Evolutionary conservation across 2,797 vertebrate species (phyloP).

Genomic region (Falco berigora): DNA sequence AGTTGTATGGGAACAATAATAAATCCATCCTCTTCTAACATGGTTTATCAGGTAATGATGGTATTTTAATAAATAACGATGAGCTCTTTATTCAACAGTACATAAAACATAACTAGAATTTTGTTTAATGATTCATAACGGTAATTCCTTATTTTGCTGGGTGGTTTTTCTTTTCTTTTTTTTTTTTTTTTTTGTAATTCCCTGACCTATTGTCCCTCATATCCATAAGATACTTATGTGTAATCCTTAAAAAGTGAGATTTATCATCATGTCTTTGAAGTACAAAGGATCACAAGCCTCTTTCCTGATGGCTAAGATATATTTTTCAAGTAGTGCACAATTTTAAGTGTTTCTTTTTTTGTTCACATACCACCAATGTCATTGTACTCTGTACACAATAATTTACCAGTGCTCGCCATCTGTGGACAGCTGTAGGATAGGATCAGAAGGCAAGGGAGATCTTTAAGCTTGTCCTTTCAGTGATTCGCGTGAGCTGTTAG

Average conservation of each 20-base stretch:
- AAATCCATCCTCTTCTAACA: conserved; percentile 56
- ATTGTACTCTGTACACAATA: not conserved
- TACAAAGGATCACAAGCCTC: not conserved
- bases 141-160: conserved; percentile 16
- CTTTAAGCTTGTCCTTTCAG: not conserved
- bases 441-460: not conserved
- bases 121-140: conserved; percentile 67
- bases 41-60: conserved; percentile 41
- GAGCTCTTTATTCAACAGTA: conserved; percentile 61
- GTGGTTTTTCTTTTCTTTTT: not conserved
- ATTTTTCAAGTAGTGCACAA: not conserved
- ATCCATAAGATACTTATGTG: not conserved
- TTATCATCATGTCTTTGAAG: conserved; percentile 20
- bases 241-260: conserved; percentile 30
- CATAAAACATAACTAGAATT: conserved; percentile 73
- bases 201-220: not conserved
- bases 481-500: not conserved
- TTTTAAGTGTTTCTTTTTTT: not conserved
- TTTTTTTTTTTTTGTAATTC: not conserved
- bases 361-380: not conserved
- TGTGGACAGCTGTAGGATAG: not conserved
- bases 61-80: conserved; percentile 57
- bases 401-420: not conserved
- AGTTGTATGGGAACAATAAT: conserved; percentile 32
- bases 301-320: not conserved